Evolutionary conservation across 2,888 invertebrate species (phyloP).

Genomic region (Lochmaea crataegi): DNA sequence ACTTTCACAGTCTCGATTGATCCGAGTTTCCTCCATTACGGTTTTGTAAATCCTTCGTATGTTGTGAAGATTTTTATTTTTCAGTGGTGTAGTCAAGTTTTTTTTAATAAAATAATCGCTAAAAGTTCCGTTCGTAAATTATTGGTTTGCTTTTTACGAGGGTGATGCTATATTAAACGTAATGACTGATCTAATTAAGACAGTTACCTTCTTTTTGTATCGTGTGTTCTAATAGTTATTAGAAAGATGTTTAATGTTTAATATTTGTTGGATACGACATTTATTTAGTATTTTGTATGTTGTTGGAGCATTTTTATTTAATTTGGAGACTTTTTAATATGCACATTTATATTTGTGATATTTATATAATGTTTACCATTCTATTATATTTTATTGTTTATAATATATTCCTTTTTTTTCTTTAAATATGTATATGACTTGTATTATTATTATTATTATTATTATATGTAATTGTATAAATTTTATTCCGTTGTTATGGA

Average conservation of each 20-base stretch:
- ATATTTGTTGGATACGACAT: conserved; percentile 22
- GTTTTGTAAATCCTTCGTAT: too few species aligned
- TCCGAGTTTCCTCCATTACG: too few species aligned
- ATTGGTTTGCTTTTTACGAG: background rate
- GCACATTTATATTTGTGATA: conserved; percentile 50
- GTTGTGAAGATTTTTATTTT: too few species aligned
- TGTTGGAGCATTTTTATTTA: conserved; percentile 1
- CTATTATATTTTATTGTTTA: conserved; percentile 44
- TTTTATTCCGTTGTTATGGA: conserved; percentile 53
- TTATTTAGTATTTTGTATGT: background rate
- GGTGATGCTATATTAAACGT: conserved; percentile 10
- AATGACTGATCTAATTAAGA: conserved; percentile 30
- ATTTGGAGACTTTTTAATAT: conserved; percentile 41
- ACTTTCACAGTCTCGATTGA: too few species aligned
- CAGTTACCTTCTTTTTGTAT: conserved; percentile 31
- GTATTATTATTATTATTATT: conserved; percentile 47
- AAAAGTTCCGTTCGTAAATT: background rate
- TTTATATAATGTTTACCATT: conserved; percentile 50
- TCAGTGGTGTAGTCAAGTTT: background rate
- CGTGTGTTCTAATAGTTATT: conserved; percentile 6
- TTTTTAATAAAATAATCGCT: background rate
- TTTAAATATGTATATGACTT: conserved; percentile 40
- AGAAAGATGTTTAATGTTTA: conserved; percentile 20
- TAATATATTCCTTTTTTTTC: conserved; percentile 37
- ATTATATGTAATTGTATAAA: conserved; percentile 53